phyloP scores from a whole-genome alignment of 2,888 invertebrate genomes.

The Lepidocyrtinus sp. region DNA sequence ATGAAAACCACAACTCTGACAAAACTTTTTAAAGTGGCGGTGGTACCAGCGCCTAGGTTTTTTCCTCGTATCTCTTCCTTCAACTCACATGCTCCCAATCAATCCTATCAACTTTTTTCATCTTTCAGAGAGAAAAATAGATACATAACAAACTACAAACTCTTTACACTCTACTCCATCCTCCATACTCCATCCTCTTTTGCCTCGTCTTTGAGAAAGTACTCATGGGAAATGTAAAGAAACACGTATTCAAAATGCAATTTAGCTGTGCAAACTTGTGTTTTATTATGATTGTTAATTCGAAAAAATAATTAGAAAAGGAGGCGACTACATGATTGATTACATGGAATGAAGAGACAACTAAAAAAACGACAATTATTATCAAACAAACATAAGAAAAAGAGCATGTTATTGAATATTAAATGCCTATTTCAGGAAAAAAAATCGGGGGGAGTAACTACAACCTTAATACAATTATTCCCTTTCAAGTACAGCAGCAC shows the following conservation, averaged over 20 bases:
- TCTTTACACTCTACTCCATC: background rate
- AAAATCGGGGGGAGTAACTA: background rate
- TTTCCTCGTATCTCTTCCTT: slow-evolving; percentile 6
- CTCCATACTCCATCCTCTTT: too few relatives aligned
- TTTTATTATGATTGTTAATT: slow-evolving; percentile 12
- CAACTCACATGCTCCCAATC: slow-evolving; percentile 16
- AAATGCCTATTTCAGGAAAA: slow-evolving; percentile 18
- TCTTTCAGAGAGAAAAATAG: slow-evolving; percentile 4
- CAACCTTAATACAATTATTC: too few relatives aligned
- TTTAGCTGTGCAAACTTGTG: slow-evolving; percentile 8
- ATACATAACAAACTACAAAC: background rate
- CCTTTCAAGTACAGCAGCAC: too few relatives aligned
- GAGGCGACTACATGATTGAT: slow-evolving; percentile 5
- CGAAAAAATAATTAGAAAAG: background rate
- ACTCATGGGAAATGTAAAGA: slow-evolving; percentile 8
- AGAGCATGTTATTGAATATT: slow-evolving; percentile 15
- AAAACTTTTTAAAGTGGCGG: slow-evolving; percentile 13
- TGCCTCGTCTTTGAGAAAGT: slow-evolving; percentile 13
- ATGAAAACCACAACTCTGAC: slow-evolving; percentile 13
- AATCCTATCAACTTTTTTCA: slow-evolving; percentile 13
- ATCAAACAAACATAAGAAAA: slow-evolving; percentile 12
- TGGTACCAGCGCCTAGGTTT: background rate
- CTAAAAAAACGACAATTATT: slow-evolving; percentile 30
- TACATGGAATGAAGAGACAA: slow-evolving; percentile 11
- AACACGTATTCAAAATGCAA: slow-evolving; percentile 16